Conservation (phyloP, 2,888 invertebrate genomes). For the Diarsia mendica region DNA sequence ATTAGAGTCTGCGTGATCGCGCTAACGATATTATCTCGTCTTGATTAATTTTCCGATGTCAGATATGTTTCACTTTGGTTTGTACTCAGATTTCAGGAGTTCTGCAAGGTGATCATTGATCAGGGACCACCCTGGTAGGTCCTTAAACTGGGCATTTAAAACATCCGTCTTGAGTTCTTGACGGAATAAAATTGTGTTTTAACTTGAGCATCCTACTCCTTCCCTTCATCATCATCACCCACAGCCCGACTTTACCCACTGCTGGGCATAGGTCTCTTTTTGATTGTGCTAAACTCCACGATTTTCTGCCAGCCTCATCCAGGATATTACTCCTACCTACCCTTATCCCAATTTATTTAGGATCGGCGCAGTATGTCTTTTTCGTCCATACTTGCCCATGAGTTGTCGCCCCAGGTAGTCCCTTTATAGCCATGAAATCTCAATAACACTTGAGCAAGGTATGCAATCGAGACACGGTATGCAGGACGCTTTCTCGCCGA, state of each 20-base stretch:
- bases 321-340: no score
- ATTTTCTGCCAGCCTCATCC: no score
- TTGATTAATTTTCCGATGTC: conserved; percentile 53
- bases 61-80: conserved; percentile 24
- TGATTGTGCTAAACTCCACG: no score
- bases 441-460: conserved; percentile 1
- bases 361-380: not conserved
- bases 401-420: not conserved
- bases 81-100: conserved; percentile 6
- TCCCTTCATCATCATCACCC: no score
- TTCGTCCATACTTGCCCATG: no score
- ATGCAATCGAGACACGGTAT: conserved; percentile 1
- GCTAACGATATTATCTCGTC: conserved; percentile 52
- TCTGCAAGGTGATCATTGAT: not conserved
- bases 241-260: no score
- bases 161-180: conserved; percentile 1
- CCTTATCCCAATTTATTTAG: not conserved
- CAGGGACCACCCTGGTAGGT: not conserved
- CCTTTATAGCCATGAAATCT: not conserved
- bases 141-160: conserved; percentile 6
- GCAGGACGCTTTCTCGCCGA: conserved; percentile 33
- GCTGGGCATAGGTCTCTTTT: no score
- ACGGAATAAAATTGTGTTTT: not conserved
- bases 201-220: not conserved
- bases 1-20: conserved; percentile 60